Conservation (phyloP, 2,113 vertebrate genomes). For the Cyanocitta stelleri region DNA sequence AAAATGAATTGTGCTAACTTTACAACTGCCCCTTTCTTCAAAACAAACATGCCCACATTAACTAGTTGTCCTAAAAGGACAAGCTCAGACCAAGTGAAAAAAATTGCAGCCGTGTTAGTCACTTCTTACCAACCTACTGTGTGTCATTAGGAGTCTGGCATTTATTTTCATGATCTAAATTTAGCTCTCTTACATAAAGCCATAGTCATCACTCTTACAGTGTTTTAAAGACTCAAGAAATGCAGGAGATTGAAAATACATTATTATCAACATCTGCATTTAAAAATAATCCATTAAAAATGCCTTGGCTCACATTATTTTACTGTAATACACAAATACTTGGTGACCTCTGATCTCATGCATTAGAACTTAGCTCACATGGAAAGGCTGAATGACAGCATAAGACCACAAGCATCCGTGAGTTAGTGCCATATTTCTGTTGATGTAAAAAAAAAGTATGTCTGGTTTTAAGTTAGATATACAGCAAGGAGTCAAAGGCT, state of each 20-base stretch:
- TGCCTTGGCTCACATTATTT: neutral
- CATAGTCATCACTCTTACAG: neutral
- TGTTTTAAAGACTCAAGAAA: neutral
- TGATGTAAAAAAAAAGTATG: neutral
- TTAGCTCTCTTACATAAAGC: neutral
- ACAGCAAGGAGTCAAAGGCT: neutral
- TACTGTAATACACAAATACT: neutral
- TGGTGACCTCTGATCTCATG: neutral
- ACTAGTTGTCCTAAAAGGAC: neutral
- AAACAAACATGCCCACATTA: neutral
- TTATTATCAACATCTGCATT: neutral
- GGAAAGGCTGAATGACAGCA: neutral
- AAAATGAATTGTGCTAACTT: neutral
- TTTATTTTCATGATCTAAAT: neutral
- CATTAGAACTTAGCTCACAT: neutral
- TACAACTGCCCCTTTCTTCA: neutral
- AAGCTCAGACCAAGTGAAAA: neutral
- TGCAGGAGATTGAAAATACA: neutral
- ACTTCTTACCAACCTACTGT: neutral
- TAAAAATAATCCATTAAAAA: neutral
- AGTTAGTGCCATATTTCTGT: neutral
- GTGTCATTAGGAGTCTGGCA: neutral
- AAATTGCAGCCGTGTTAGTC: neutral
- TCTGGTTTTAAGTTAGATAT: neutral
- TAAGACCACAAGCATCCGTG: neutral